Base-by-base conservation (phyloP, 2,113 vertebrate species). In the Morphnarchus princeps region DNA sequence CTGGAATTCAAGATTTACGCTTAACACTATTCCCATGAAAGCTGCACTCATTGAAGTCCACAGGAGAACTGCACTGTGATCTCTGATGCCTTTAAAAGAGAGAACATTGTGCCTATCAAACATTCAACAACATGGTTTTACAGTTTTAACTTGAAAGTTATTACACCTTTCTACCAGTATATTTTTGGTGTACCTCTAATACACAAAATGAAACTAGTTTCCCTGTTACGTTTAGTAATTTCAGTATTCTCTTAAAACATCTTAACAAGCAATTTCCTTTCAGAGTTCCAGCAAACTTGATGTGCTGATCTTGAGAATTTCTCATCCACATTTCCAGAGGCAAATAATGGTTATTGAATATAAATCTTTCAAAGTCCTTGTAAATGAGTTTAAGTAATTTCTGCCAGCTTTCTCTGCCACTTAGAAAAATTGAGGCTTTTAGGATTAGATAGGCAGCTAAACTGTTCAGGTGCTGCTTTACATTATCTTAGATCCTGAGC, bases 201-300 rank as follows among this genome's bases (percentile, higher is more conserved):
- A 85, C 20, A 82, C 58, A 90, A 73, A 95, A 76, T 79, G 4
- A 77, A 91, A 54, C 32, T 38, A 17, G 18, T 84, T 93, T 88
- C 32, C 40, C 61, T 17, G 19, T 84, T 91, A 61, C 9, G 3
- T 40, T 82, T 50, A 47, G 38, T 6, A 87, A 58, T 73, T 87
- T 69, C 34, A 89, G 49, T 81, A 92, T 71, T 61, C 42, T 82
- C 43, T 92, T 55, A 95, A 94, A 96, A 91, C 4, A 1, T 52
- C 45, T 93, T 82, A 95, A 66, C 71, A 96, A 92, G 58, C 15
- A 87, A 82, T 93, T 93, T 97, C 9, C 16, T 95, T 73, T 91
- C 66, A 73, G 77, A 88, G 9, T 82, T 92, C 62, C 66, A 87
- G 24, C 31, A 55, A 96, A 79, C 7, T 24, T 92, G 8, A 49